Evolutionary conservation across 1,140 invertebrate genomes (phyloP).

Genomic region (Trichoplusia ni): DNA sequence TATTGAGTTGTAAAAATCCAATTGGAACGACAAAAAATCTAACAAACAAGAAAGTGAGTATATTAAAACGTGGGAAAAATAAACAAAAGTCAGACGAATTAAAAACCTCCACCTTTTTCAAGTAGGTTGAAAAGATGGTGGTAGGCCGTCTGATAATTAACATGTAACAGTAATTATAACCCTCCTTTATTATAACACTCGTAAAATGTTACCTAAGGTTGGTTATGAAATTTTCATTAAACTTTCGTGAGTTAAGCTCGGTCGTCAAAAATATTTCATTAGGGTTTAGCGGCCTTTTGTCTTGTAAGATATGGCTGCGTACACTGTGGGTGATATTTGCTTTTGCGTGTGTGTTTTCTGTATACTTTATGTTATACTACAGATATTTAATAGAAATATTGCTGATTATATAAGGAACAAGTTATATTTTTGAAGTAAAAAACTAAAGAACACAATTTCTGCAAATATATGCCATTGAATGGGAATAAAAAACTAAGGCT

Average conservation of each 20-base stretch:
- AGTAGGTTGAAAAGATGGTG: neutral
- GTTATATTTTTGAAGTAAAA: too few species aligned
- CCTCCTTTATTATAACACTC: slow-evolving; percentile 19
- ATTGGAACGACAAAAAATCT: too few species aligned
- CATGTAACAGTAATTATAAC: slow-evolving; percentile 14
- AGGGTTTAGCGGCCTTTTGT: slow-evolving; percentile 17
- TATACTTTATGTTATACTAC: too few species aligned
- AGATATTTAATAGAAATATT: too few species aligned
- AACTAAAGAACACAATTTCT: too few species aligned
- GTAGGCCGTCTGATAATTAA: slow-evolving; percentile 12
- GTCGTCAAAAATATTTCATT: slow-evolving; percentile 33
- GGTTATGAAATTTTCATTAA: slow-evolving; percentile 33
- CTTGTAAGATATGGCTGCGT: slow-evolving; percentile 13
- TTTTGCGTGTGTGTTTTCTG: slow-evolving; percentile 14
- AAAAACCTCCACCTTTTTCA: neutral
- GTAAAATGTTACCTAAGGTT: slow-evolving; percentile 13
- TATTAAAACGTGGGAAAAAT: too few species aligned
- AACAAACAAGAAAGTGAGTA: too few species aligned
- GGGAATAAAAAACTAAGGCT: too few species aligned
- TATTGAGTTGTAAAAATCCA: too few species aligned
- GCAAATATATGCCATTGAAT: too few species aligned
- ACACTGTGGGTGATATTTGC: neutral
- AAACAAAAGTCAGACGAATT: too few species aligned
- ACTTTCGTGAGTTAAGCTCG: slow-evolving; percentile 20
- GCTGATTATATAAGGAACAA: too few species aligned